phyloP scores from a whole-genome alignment of 2,797 vertebrate genomes.

The Pterois miles region DNA sequence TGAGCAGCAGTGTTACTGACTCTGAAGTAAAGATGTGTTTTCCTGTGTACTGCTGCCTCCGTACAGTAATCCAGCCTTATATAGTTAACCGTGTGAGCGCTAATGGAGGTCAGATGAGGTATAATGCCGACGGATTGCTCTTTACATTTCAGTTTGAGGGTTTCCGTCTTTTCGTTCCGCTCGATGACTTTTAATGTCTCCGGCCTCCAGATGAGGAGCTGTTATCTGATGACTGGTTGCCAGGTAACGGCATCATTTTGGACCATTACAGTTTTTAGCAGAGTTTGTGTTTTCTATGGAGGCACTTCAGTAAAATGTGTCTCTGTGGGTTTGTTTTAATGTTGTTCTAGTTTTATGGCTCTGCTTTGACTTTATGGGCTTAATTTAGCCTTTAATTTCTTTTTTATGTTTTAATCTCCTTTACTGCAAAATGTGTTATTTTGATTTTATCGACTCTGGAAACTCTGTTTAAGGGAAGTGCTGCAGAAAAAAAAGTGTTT shows the following conservation, averaged over 20 bases:
- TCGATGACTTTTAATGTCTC: slow-evolving; percentile 8
- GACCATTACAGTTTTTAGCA: slow-evolving; percentile 18
- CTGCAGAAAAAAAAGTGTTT: neutral
- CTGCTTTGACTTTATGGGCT: neutral
- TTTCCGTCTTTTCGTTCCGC: slow-evolving; percentile 1
- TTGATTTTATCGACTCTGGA: neutral
- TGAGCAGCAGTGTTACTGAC: neutral
- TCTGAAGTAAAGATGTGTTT: neutral
- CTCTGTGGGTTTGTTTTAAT: slow-evolving; percentile 27
- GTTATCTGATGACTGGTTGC: slow-evolving; percentile 23
- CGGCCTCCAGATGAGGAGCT: slow-evolving; percentile 14
- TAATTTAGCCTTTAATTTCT: neutral
- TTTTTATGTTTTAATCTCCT: neutral
- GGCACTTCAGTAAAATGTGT: slow-evolving; percentile 11
- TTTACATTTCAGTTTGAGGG: neutral
- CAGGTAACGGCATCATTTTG: slow-evolving; percentile 25
- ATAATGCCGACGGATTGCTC: neutral
- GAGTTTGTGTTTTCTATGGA: neutral
- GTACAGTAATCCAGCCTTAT: neutral
- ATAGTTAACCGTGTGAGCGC: neutral
- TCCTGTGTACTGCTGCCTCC: neutral
- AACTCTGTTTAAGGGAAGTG: neutral
- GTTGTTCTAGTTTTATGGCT: slow-evolving; percentile 16
- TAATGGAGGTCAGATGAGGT: slow-evolving; percentile 14
- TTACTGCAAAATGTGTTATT: neutral